These are phyloP conservation scores for Ammodytes marinus DNA, from an alignment of 2,113 vertebrate species.

Conservation along the genomic window DNA sequence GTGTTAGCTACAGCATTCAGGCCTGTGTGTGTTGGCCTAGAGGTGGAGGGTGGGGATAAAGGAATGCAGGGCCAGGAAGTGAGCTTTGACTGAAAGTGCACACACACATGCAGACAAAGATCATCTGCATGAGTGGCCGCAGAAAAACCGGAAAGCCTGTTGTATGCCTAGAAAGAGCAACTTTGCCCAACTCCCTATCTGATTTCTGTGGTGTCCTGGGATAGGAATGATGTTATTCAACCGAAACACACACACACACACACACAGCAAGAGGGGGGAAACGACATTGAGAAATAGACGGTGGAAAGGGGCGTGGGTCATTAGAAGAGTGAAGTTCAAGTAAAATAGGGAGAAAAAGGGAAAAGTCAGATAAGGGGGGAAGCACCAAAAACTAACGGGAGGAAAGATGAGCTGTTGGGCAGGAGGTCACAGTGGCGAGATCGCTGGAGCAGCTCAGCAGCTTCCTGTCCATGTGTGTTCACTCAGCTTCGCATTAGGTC, in stretches of 20 bases:
- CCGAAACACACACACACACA: conserved; percentile 14
- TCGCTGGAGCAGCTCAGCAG: conserved; percentile 50
- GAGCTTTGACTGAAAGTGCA: conserved; percentile 73
- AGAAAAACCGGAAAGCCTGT: conserved; percentile 77
- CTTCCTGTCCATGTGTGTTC: conserved; percentile 80
- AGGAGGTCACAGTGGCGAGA: conserved; percentile 55
- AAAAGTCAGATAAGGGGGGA: conserved; percentile 9
- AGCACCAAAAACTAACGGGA: conserved; percentile 6
- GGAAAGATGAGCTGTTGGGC: conserved; percentile 44
- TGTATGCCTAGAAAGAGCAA: conserved; percentile 67
- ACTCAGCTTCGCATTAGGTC: conserved; percentile 76
- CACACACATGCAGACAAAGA: conserved; percentile 48
- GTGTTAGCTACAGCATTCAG: conserved; percentile 40
- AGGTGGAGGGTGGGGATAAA: conserved; percentile 59
- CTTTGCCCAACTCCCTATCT: conserved; percentile 77
- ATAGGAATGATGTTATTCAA: conserved; percentile 81
- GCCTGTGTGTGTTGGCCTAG: conserved; percentile 48
- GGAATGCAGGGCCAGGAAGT: conserved; percentile 81
- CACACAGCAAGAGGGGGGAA: conserved; percentile 19
- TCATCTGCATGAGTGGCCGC: conserved; percentile 77
- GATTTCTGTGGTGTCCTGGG: conserved; percentile 74
- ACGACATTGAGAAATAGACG: conserved; percentile 38
- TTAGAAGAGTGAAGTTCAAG: conserved; percentile 2
- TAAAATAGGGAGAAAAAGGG: background rate
- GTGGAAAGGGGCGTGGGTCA: conserved; percentile 15